These are phyloP conservation scores for Nephrotoma appendiculata DNA, from an alignment of 2,888 invertebrate species.

Conservation along the genomic window DNA sequence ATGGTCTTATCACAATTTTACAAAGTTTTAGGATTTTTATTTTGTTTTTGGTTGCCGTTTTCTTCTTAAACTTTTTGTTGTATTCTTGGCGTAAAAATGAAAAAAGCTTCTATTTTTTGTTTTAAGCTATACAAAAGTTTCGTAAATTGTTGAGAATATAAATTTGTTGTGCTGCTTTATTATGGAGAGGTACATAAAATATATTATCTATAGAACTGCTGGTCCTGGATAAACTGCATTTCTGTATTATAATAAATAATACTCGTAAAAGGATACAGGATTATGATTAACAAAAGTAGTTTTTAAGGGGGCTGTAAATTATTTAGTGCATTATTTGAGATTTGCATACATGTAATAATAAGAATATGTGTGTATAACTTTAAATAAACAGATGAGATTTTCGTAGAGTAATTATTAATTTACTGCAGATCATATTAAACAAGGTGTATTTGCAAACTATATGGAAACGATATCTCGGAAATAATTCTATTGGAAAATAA, in stretches of 20 bases:
- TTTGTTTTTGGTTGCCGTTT: not conserved
- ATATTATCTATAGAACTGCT: not conserved
- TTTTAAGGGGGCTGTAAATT: too few relatives aligned
- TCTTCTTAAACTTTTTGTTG: not conserved
- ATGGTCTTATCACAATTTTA: not conserved
- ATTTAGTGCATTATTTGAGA: too few relatives aligned
- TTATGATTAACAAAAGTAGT: too few relatives aligned
- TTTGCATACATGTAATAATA: too few relatives aligned
- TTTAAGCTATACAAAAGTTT: not conserved
- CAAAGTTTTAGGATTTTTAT: not conserved
- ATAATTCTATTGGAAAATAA: too few relatives aligned
- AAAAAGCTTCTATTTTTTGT: not conserved
- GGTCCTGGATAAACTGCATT: not conserved
- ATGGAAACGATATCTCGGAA: too few relatives aligned
- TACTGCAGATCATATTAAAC: too few relatives aligned
- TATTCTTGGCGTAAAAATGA: not conserved
- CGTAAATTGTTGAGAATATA: not conserved
- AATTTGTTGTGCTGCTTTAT: not conserved
- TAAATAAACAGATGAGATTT: too few relatives aligned
- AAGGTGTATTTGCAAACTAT: too few relatives aligned
- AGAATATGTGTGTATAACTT: too few relatives aligned
- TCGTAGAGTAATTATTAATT: too few relatives aligned
- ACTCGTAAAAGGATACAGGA: too few relatives aligned
- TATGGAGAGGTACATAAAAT: not conserved
- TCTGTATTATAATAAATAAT: not conserved